Evolutionary conservation across 2,113 vertebrate genomes (phyloP).

Genomic region (Pleuronectes platessa): DNA sequence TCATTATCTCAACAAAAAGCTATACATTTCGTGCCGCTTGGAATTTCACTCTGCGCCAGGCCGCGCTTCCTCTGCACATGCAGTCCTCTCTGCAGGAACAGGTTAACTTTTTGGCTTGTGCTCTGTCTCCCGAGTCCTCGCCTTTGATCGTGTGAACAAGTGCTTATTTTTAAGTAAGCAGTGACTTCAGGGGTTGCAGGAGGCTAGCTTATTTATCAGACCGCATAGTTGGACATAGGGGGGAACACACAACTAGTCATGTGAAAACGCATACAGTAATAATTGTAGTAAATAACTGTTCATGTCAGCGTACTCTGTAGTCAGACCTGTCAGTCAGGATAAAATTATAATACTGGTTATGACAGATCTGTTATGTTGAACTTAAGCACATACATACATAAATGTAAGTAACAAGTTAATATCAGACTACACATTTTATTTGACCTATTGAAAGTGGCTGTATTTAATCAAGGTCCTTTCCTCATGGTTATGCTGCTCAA

Average conservation of each 20-base stretch:
- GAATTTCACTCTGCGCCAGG: slow-evolving; percentile 61
- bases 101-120: slow-evolving; percentile 21
- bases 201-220: slow-evolving; percentile 36
- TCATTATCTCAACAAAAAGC: slow-evolving; percentile 51
- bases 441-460: too few species aligned
- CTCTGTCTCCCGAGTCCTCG: slow-evolving; percentile 12
- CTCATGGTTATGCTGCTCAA: neutral
- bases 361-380: neutral
- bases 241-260: slow-evolving; percentile 31
- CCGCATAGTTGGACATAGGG: slow-evolving; percentile 40
- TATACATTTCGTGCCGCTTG: slow-evolving; percentile 55
- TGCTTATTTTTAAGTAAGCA: slow-evolving; percentile 32
- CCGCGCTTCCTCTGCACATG: slow-evolving; percentile 45
- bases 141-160: slow-evolving; percentile 39
- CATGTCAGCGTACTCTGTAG: slow-evolving; percentile 12
- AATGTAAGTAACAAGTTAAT: neutral
- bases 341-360: neutral
- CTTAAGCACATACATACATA: neutral
- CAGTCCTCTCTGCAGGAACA: slow-evolving; percentile 21
- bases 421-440: too few species aligned
- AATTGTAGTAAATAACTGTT: slow-evolving; percentile 5
- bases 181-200: slow-evolving; percentile 20
- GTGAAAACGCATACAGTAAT: slow-evolving; percentile 33
- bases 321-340: slow-evolving; percentile 7
- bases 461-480: too few species aligned